phyloP scores from a whole-genome alignment of 2,113 vertebrate species.

The Sylvietta virens region DNA sequence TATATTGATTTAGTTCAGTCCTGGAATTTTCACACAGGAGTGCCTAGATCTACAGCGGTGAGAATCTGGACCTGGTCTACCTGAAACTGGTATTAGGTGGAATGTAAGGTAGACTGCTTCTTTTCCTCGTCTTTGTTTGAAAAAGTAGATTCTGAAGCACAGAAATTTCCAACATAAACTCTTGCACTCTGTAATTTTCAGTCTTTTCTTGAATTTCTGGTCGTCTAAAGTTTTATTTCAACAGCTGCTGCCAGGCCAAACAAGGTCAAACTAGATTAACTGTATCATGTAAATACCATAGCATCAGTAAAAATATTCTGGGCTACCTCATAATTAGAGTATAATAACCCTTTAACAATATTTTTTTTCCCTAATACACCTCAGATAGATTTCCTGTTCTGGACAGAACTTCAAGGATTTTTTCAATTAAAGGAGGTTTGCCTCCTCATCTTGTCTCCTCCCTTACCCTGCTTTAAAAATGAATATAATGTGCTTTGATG shows the following conservation, averaged over 20 bases:
- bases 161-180: not conserved
- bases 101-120: not conserved
- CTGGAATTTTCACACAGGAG: not conserved
- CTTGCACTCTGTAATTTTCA: not conserved
- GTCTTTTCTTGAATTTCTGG: not conserved
- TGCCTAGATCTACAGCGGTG: not conserved
- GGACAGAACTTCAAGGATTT: constrained; percentile 1
- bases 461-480: not conserved
- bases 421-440: constrained; percentile 18
- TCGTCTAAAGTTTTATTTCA: not conserved
- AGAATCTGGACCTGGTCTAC: not conserved
- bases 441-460: not conserved
- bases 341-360: not conserved
- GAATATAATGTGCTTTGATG: constrained; percentile 43
- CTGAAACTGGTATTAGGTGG: not conserved
- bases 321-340: constrained; percentile 17
- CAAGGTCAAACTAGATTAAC: not conserved
- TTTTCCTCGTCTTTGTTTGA: not conserved
- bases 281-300: not conserved
- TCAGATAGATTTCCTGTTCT: constrained; percentile 19
- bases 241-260: not conserved
- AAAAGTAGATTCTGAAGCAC: not conserved
- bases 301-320: not conserved
- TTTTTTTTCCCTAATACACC: not conserved
- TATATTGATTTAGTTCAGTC: not conserved